Evolutionary conservation across 2,888 invertebrate species (phyloP).

Genomic region (Drosophila nigricruria): DNA sequence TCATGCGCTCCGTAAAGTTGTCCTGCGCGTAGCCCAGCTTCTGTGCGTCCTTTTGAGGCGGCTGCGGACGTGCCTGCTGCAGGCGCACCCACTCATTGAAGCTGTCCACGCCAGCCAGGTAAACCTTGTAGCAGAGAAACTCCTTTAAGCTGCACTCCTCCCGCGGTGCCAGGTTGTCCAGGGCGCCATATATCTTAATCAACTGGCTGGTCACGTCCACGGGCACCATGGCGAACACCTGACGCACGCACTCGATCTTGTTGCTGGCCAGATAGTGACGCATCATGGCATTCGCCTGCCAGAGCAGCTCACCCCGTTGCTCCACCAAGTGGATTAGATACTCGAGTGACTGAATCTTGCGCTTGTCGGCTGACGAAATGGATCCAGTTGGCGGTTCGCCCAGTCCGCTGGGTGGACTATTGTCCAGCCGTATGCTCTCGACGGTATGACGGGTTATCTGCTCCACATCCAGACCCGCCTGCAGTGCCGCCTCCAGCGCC

Average conservation of each 20-base stretch:
- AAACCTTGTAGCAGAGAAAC: slow-evolving; percentile 94
- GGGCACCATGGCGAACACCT: slow-evolving; percentile 91
- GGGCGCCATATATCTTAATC: slow-evolving; percentile 85
- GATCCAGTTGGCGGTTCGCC: slow-evolving; percentile 84
- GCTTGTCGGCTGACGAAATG: slow-evolving; percentile 89
- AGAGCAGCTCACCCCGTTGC: slow-evolving; percentile 92
- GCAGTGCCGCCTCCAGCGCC: slow-evolving; percentile 90
- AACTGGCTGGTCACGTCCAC: slow-evolving; percentile 87
- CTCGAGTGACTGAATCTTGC: slow-evolving; percentile 92
- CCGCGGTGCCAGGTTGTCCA: slow-evolving; percentile 86
- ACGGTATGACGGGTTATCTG: slow-evolving; percentile 94
- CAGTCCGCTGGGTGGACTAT: slow-evolving; percentile 73
- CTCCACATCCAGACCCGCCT: slow-evolving; percentile 92
- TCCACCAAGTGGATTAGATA: slow-evolving; percentile 93
- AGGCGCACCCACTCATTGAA: slow-evolving; percentile 96
- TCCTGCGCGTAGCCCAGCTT: slow-evolving; percentile 84
- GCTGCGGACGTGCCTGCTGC: slow-evolving; percentile 91
- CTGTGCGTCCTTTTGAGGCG: slow-evolving; percentile 87
- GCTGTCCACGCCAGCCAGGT: slow-evolving; percentile 94
- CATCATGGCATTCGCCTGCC: slow-evolving; percentile 95
- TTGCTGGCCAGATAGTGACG: slow-evolving; percentile 92
- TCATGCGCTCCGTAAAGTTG: slow-evolving; percentile 94
- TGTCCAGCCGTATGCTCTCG: slow-evolving; percentile 88
- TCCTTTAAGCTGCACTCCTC: slow-evolving; percentile 89
- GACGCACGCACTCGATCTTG: slow-evolving; percentile 93